These are phyloP conservation scores for Piaya cayana DNA, from an alignment of 2,113 vertebrate genomes.

Conservation along the genomic window DNA sequence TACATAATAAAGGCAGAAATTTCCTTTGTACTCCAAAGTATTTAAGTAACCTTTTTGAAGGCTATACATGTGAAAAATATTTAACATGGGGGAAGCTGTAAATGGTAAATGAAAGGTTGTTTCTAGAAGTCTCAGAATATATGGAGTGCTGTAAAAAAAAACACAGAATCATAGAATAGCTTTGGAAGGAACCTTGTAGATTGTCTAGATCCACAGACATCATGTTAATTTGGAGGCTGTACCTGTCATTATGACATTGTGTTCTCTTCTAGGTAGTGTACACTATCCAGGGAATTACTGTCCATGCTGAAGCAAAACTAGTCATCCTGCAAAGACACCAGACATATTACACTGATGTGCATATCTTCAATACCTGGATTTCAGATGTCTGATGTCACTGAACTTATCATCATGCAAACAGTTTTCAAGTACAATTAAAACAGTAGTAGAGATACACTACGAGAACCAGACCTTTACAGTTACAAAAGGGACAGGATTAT, in stretches of 20 bases:
- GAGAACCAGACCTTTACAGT: not conserved
- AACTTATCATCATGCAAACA: not conserved
- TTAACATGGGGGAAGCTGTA: not conserved
- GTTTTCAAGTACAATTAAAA: not conserved
- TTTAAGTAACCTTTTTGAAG: not conserved
- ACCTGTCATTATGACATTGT: rapidly evolving
- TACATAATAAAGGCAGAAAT: not conserved
- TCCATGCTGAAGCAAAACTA: not conserved
- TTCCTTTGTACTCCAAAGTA: not conserved
- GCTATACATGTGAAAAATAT: not conserved
- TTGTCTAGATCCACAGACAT: not conserved
- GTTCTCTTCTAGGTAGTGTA: not conserved
- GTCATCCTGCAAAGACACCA: not conserved
- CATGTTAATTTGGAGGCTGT: not conserved
- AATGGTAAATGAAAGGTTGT: not conserved
- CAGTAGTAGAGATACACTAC: not conserved
- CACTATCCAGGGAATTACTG: not conserved
- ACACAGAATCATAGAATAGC: too few relatives aligned
- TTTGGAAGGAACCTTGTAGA: too few relatives aligned
- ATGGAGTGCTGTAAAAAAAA: not conserved
- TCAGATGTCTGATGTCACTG: not conserved
- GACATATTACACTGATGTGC: rapidly evolving
- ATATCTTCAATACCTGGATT: not conserved
- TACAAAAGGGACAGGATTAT: not conserved
- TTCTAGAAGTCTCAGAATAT: not conserved